Evolutionary conservation across 1,140 invertebrate genomes (phyloP).

Genomic region (Carposina sasakii): DNA sequence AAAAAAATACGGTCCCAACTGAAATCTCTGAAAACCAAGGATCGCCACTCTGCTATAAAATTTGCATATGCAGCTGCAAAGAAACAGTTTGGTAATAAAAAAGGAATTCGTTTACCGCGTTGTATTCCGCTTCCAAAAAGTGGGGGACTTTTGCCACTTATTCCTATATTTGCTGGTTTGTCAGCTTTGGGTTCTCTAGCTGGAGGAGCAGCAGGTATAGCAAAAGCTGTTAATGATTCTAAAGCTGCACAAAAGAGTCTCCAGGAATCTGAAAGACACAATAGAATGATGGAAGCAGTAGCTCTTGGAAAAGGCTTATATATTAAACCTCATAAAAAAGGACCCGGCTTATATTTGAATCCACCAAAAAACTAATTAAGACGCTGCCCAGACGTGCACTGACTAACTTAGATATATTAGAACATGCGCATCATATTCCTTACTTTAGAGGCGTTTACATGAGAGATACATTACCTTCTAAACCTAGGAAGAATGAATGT

Average conservation of each 20-base stretch:
- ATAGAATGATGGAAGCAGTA: constrained; percentile 40
- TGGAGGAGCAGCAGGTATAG: constrained; percentile 38
- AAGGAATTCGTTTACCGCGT: constrained; percentile 27
- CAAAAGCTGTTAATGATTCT: constrained; percentile 35
- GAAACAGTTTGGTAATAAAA: not conserved
- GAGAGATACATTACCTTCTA: constrained; percentile 35
- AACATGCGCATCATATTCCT: constrained; percentile 28
- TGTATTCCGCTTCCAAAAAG: constrained; percentile 44
- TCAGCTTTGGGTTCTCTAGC: constrained; percentile 37
- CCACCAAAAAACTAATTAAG: constrained; percentile 23
- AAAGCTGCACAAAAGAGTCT: constrained; percentile 29
- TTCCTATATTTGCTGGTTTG: constrained; percentile 50
- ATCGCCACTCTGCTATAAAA: not conserved
- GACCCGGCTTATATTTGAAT: constrained; percentile 24
- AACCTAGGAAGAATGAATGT: constrained; percentile 31
- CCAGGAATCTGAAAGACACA: constrained; percentile 38
- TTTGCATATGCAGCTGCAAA: not conserved
- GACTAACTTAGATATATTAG: constrained; percentile 30
- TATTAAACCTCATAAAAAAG: constrained; percentile 39
- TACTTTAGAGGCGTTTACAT: constrained; percentile 43
- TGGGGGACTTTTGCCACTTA: constrained; percentile 40
- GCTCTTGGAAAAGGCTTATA: constrained; percentile 41
- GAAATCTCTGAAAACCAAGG: not conserved
- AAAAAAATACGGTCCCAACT: not conserved
- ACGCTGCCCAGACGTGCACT: constrained; percentile 19